Conservation (phyloP, 2,888 invertebrate genomes). For the Drosophila recens region DNA sequence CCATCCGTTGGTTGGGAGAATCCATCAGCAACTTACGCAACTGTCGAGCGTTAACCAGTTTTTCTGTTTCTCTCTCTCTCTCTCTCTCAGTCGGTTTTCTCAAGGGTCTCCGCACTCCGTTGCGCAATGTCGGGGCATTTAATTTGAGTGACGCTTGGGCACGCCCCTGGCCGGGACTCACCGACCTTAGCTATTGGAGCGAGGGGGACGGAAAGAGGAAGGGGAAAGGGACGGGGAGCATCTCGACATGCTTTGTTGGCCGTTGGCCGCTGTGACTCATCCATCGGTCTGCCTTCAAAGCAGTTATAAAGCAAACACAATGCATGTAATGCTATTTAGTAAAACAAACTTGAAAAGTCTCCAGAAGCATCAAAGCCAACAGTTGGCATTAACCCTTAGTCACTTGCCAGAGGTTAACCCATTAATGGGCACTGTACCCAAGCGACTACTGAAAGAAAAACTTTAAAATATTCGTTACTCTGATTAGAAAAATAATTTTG, state of each 20-base stretch:
- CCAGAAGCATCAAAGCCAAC: constrained; percentile 20
- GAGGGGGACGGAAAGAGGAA: not conserved
- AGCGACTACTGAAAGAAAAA: no score
- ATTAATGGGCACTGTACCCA: no score
- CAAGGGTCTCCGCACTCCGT: constrained; percentile 40
- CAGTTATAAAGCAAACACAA: constrained; percentile 20
- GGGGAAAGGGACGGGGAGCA: constrained; percentile 7
- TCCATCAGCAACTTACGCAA: constrained; percentile 40
- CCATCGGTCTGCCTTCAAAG: constrained; percentile 34
- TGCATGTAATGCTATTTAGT: constrained; percentile 20
- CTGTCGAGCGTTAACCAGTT: constrained; percentile 45
- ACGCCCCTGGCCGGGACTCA: constrained; percentile 42
- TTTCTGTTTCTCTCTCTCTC: not conserved
- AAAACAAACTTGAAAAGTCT: constrained; percentile 16
- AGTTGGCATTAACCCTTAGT: constrained; percentile 37
- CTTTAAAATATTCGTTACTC: no score
- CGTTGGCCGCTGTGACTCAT: constrained; percentile 49
- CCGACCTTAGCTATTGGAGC: constrained; percentile 16
- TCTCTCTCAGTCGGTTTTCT: not conserved
- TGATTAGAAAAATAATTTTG: no score
- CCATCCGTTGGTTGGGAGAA: constrained; percentile 12
- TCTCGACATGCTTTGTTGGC: constrained; percentile 58
- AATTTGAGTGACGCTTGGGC: constrained; percentile 55
- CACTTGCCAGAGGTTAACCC: not conserved
- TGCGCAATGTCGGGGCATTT: constrained; percentile 54